A percentile compares a stretch with the other conserved stretches of the same genome.
Evolutionary conservation across 1,140 invertebrate genomes (phyloP).

Genomic region (Drosophila pectinifera): DNA sequence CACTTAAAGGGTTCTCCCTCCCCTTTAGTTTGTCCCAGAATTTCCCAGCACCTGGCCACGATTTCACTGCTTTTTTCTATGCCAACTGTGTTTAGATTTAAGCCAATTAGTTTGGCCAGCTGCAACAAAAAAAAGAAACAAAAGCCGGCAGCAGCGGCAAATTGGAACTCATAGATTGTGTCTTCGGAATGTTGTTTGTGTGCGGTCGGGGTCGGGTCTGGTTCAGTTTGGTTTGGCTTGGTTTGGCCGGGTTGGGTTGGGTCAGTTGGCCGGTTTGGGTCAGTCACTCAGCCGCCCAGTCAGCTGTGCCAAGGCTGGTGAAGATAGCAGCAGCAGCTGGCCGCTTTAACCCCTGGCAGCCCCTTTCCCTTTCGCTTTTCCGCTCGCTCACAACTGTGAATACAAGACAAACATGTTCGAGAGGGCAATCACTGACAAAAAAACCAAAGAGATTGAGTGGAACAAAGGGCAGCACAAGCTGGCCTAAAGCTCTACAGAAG

Average conservation of each 20-base stretch:
- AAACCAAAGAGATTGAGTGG: constrained; percentile 1
- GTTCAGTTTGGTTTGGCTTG: constrained; percentile 23
- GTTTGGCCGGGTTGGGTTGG: constrained; percentile 5
- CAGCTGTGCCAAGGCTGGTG: constrained; percentile 54
- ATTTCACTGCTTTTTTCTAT: constrained; percentile 16
- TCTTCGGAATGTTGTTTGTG: constrained; percentile 59
- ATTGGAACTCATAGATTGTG: constrained; percentile 72
- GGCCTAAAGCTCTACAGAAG: constrained; percentile 50
- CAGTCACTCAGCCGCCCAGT: constrained; percentile 34
- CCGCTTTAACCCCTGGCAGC: constrained; percentile 10
- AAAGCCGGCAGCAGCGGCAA: constrained; percentile 26
- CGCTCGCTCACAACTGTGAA: constrained; percentile 15
- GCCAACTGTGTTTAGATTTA: constrained; percentile 69
- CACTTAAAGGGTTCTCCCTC: constrained; percentile 1
- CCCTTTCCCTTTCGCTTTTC: constrained; percentile 16
- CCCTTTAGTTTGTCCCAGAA: neutral
- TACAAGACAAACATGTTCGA: constrained; percentile 63
- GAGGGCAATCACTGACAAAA: constrained; percentile 33
- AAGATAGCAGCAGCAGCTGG: constrained; percentile 9
- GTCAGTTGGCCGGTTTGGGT: constrained; percentile 41
- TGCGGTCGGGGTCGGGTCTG: constrained; percentile 17
- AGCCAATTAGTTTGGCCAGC: constrained; percentile 73
- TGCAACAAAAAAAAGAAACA: constrained; percentile 33
- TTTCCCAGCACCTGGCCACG: constrained; percentile 1
- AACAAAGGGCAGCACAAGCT: constrained; percentile 23